phyloP scores from a whole-genome alignment of 2,888 invertebrate species.

The Nineta flava region DNA sequence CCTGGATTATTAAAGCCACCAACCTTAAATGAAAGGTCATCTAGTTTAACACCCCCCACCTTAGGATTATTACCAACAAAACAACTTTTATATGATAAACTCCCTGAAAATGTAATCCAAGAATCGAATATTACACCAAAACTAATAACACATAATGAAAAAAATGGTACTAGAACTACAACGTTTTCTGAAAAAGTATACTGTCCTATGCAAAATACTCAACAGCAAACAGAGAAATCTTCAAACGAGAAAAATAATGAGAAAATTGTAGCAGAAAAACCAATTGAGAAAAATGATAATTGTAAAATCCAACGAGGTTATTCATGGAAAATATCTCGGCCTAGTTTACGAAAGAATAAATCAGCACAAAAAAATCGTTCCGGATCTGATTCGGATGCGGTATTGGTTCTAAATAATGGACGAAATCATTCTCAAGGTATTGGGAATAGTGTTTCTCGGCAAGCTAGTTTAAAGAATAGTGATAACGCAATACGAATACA shows the following conservation, averaged over 20 bases:
- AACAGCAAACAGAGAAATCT: neutral
- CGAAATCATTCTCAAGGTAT: slow-evolving; percentile 62
- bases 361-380: slow-evolving; percentile 31
- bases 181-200: slow-evolving; percentile 26
- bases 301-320: slow-evolving; percentile 49
- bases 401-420: slow-evolving; percentile 51
- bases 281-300: slow-evolving; percentile 23
- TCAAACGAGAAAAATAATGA: neutral
- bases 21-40: slow-evolving; percentile 2
- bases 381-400: slow-evolving; percentile 40
- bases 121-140: slow-evolving; percentile 18
- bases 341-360: slow-evolving; percentile 52
- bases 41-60: slow-evolving; percentile 23
- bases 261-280: slow-evolving; percentile 11
- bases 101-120: slow-evolving; percentile 5
- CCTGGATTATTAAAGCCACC: slow-evolving; percentile 54
- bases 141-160: slow-evolving; percentile 27
- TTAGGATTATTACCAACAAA: slow-evolving; percentile 3
- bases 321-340: slow-evolving; percentile 58
- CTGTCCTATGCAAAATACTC: neutral
- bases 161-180: slow-evolving; percentile 25
- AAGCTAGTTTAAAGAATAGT: slow-evolving; percentile 34
- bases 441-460: slow-evolving; percentile 29
- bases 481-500: slow-evolving; percentile 50
- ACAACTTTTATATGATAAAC: slow-evolving; percentile 1